Evolutionary conservation across 2,797 vertebrate species (phyloP), one percentile per base, ranked within the genome.

Genomic region (Kryptolebias ocellatus): DNA sequence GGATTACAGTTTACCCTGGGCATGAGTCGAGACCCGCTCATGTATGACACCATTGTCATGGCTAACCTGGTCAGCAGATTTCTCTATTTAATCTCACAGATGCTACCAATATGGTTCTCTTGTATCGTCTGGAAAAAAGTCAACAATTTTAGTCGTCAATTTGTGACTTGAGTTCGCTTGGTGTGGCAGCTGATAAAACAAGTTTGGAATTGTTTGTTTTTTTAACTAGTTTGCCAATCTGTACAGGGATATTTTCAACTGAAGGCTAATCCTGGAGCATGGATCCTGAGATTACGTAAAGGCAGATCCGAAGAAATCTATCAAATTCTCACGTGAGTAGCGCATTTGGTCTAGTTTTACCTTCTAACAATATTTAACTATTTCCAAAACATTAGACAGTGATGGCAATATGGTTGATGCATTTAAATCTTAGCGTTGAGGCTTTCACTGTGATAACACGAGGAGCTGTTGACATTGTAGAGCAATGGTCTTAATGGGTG

Each of bases 31-130:
- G 91, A 93, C 27, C 96, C 93, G 4, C 93, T 95, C 56, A 83
- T 94, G 83, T 94, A 97, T 53, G 98, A 99, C 86, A 99, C 98
- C 7, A 95, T 97, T 71, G 98, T 98, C 83, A 99, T 99, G 97
- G 97, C 98, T 79, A 99, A 98, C 83, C 92, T 98, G 57, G 98
- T 98, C 86, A 93, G 95, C 85, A 60, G 49, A 60, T 37, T 28
- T 60, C 20, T 60, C 1, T 68, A 27, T 17, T 67, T 5, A 31
- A 65, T 65, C n/a, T 31, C 6, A 42, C 1, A n/a, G n/a, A n/a
- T 54, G 24, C 51, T 53, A 60, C 45, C 8, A 10, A 37, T 2
- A 37, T 8, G 0, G n/a, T 53, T 56, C 50, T 49, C 4, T 44
- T 60, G 27, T 18, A 18, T 8, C 57, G 17, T 29, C 8, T 51